phyloP scores from a whole-genome alignment of 2,113 vertebrate species.

The Notechis scutatus region DNA sequence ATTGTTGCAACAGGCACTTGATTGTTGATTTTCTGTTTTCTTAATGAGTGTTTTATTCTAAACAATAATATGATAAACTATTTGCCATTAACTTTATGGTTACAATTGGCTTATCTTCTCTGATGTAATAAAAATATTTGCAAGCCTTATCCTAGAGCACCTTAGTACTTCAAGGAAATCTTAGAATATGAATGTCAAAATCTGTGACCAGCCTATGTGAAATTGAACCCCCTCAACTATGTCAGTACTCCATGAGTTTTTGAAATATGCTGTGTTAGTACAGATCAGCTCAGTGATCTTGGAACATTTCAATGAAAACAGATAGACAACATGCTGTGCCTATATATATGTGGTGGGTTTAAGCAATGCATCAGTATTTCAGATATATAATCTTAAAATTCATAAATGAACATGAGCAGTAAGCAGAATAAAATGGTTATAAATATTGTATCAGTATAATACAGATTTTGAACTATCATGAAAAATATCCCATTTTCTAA shows the following conservation, averaged over 20 bases:
- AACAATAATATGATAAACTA: neutral
- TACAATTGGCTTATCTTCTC: neutral
- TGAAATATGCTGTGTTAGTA: conserved; percentile 6
- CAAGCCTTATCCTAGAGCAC: neutral
- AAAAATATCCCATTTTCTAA: neutral
- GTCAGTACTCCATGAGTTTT: neutral
- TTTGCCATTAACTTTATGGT: neutral
- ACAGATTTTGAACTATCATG: neutral
- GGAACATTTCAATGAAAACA: conserved; percentile 7
- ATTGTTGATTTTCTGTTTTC: neutral
- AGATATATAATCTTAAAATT: neutral
- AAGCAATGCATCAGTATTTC: neutral
- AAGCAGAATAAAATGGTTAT: neutral
- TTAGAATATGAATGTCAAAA: conserved; percentile 1
- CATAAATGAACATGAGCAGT: neutral
- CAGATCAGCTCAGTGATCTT: neutral
- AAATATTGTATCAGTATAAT: neutral
- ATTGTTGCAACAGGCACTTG: neutral
- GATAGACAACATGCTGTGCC: conserved; percentile 13
- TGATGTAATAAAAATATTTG: neutral
- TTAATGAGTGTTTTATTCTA: neutral
- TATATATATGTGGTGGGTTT: neutral
- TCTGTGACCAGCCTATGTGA: conserved; percentile 3
- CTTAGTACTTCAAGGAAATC: neutral
- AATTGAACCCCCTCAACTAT: conserved; percentile 12